Evolutionary conservation across 2,888 invertebrate genomes (phyloP), one percentile per base, ranked within the genome.

Genomic region (Idaea aversata): DNA sequence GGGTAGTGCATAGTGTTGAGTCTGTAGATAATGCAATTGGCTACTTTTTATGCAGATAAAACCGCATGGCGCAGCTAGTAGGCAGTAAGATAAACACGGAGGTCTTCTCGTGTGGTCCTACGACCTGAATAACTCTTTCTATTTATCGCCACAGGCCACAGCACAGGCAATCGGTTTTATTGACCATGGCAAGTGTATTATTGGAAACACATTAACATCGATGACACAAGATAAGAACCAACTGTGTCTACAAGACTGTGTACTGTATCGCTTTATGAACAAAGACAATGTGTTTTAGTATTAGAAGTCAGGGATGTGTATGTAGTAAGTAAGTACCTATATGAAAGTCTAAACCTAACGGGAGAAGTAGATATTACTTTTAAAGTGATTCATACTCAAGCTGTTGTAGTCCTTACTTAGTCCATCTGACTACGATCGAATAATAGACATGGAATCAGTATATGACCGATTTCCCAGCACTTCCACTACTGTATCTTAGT

Each of bases 151-250:
- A 84, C 84, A 84, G 83, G 82, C 82, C 83, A 84, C 84, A 84
- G 83, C 83, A 84, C 84, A 84, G 83, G 82, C 85, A 84, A 85
- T 86, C 85, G 81, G 85, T 88, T 88, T 88, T 87, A 89, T 90
- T 87, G 85, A 87, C 85, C 82, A 83, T 85, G 82, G 83, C 84
- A 84, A 83, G 85, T 47, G 47, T 88, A 88, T 85, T 88, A 90
- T 88, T 87, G 86, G 85, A 87, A 78, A 84, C 80, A 90, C 89
- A 90, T 90, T 90, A 88, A 91, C 90, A 90, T 87, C 82, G 89
- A 91, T 91, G 91, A 91, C 90, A 92, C 88, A 89, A 87, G 85
- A 90, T 88, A 88, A 88, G 83, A 86, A 86, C 88, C 92, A 92
- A 87, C 91, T 92, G 92, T 92, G 87, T 92, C 88, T 79, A 92